phyloP scores from a whole-genome alignment of 2,113 vertebrate genomes.

The Platichthys flesus region DNA sequence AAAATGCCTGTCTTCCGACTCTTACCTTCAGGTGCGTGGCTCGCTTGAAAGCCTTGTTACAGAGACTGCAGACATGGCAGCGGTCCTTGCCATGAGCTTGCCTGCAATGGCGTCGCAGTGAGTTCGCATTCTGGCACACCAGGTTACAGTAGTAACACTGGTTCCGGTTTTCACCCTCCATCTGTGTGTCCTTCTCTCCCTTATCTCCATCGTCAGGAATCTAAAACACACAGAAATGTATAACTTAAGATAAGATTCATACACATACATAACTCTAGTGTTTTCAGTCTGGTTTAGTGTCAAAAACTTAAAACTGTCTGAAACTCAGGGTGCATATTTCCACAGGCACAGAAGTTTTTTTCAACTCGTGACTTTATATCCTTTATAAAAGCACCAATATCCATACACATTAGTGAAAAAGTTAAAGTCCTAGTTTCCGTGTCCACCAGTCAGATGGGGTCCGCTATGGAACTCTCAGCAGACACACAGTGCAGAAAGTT shows the following conservation, averaged over 20 bases:
- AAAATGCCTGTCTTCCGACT: neutral
- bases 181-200: slow-evolving; percentile 75
- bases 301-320: too few relatives aligned
- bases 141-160: slow-evolving; percentile 92
- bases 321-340: too few relatives aligned
- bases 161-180: slow-evolving; percentile 84
- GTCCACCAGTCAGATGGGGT: too few relatives aligned
- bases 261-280: neutral
- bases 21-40: slow-evolving; percentile 97
- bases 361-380: too few relatives aligned
- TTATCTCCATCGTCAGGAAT: slow-evolving; percentile 82
- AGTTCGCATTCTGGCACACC: slow-evolving; percentile 85
- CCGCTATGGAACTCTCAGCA: too few relatives aligned
- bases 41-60: slow-evolving; percentile 96
- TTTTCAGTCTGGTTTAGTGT: neutral
- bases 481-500: too few relatives aligned
- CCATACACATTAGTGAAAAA: neutral
- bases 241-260: neutral
- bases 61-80: slow-evolving; percentile 91
- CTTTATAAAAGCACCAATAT: neutral
- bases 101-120: slow-evolving; percentile 87
- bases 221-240: slow-evolving; percentile 66
- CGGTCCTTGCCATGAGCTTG: slow-evolving; percentile 89
- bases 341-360: too few relatives aligned
- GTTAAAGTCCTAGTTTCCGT: neutral